Percentiles rank a stretch among this genome's conserved stretches.
These are phyloP conservation scores for Benthosema pterotum DNA, from an alignment of 2,797 vertebrate species.

Conservation along the genomic window DNA sequence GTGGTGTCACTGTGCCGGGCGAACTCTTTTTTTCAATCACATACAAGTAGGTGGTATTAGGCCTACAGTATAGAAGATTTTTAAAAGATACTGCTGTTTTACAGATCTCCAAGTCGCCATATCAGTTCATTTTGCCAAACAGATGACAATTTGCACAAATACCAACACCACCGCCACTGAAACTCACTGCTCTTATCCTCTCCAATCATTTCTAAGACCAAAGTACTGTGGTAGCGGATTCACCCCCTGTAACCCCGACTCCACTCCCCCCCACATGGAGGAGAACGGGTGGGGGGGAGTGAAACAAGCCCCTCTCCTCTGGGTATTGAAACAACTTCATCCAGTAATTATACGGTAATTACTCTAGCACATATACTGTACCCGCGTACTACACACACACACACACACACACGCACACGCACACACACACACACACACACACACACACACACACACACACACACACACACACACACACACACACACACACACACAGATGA, in stretches of 20 bases:
- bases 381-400: conserved; percentile 44
- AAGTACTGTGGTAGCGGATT: conserved; percentile 82
- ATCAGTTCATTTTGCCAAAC: conserved; percentile 67
- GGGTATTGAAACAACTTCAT: no score
- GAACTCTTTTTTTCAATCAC: conserved; percentile 57
- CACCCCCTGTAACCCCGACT: conserved; percentile 45
- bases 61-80: conserved; percentile 52
- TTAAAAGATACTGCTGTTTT: conserved; percentile 33
- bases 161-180: conserved; percentile 62
- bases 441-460: conserved; percentile 24
- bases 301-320: no score
- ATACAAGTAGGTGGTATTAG: conserved; percentile 20
- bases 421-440: conserved; percentile 29
- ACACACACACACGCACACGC: conserved; percentile 26
- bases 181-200: conserved; percentile 63
- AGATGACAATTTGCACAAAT: conserved; percentile 76
- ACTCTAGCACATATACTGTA: neutral
- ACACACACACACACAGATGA: conserved; percentile 67
- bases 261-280: conserved; percentile 36
- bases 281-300: no score
- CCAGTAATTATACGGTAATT: no score
- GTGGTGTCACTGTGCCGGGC: conserved; percentile 71
- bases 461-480: conserved; percentile 34
- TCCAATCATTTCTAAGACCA: conserved; percentile 80
- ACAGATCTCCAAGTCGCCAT: conserved; percentile 54